Evolutionary conservation across 2,888 invertebrate species (phyloP), one percentile per base, ranked within the genome.

Genomic region (Drosophila algonquin): DNA sequence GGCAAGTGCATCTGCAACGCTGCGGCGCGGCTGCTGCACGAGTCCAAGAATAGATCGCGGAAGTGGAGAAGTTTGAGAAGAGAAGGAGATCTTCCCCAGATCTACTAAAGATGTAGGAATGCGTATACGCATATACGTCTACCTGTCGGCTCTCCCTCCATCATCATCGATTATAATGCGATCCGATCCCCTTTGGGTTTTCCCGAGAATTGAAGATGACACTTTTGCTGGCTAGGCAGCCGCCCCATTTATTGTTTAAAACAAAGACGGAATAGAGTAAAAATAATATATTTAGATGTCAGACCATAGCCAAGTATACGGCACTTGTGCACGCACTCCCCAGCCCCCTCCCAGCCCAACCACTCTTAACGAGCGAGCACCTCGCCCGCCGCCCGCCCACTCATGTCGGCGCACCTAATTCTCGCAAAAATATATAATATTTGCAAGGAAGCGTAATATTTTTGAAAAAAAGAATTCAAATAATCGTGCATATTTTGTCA

Each of bases 261-360:
- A 63, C 51, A 56, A 62, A 47, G 50, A 46, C 30, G 56, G 65
- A 54, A 63, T 50, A 40, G 30, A 48, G 52, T 62, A 57, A 46
- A 59, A 59, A 67, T 56, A 45, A 60, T 60, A 60, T 54, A 53
- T 58, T 58, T 67, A 24, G 52, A 21, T 40, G 47, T 47, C 56
- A 56, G 52, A 63, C 40, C 77, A 62, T 68, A 48, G 48, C 56
- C 40, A 53, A 73, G 62, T 51, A 57, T 58, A 78, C 60, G 76
- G 72, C 73, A 72, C 71, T 80, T 82, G 69, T 68, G 73, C 85
- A 84, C 82, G 82, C 74, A 77, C 64, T 44, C 40, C 40, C 12
- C 54, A 57, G 61, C 24, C 30, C 44, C 44, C 10, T 18, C 18
- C 3, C 18, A 27, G 10, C 12, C 47, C 18, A 27, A n/a, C 7